Evolutionary conservation across 2,888 invertebrate genomes (phyloP), one percentile per base, ranked within the genome.

Genomic region (Drosophila mayaguana): DNA sequence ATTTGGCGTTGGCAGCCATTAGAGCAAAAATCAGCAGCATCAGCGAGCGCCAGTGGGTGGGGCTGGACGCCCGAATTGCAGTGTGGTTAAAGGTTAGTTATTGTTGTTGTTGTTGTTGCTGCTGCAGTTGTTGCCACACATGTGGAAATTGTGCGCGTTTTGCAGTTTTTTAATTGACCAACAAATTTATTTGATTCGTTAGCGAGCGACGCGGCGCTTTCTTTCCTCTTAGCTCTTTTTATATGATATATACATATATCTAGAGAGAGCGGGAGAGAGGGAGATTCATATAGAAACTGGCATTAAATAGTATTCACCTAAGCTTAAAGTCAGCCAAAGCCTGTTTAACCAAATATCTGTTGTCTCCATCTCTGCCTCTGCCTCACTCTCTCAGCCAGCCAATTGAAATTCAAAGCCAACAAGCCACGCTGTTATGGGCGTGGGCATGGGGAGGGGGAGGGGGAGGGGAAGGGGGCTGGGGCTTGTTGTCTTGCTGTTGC

Each of bases 81-180:
- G 45, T 43, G 53, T n/a, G 53, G 38, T 40, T 46, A 60, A 60
- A 48, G 54, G 65, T 53, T 56, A 63, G 73, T 62, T 73, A 65
- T 48, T 60, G 59, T 45, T 61, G 63, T 53, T 61, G 65, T 38
- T 74, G 78, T 42, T 70, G 78, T 57, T 75, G 78, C 63, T 67
- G 78, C 70, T 78, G 64, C 75, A 72, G 80, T 78, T 80, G 74
- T 78, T 80, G 80, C 79, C 85, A 84, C 89, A 89, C 83, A 87
- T 89, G 87, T 87, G 89, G 83, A 89, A 87, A 87, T 85, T 87
- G 80, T 87, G 87, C 87, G 83, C 87, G 89, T 91, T 92, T 91
- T 91, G 92, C 92, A 92, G 91, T 92, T 92, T 92, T 92, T 92
- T 92, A 92, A 92, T 92, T 92, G 92, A 92, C 92, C 92, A 92